Base-by-base conservation (phyloP, 1,140 invertebrate species). In the Vanessa tameamea region DNA sequence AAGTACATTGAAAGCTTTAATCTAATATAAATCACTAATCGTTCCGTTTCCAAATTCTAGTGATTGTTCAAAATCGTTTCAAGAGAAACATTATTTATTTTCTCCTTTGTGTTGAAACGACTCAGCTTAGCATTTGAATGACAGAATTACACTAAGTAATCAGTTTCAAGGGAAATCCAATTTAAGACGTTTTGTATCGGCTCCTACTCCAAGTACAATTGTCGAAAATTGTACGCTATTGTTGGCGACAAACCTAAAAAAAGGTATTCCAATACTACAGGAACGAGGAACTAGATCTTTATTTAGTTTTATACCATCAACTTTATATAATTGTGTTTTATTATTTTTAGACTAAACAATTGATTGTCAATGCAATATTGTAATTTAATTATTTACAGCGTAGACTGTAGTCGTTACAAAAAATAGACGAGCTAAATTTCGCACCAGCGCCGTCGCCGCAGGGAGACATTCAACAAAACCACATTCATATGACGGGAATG, bases 141-240 rank as follows among this genome's bases (percentile, higher is more conserved):
- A 57, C 37, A 57, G 37, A 59, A 69, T 69, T 69, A 69, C 66
- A 69, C 66, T 69, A 69, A 69, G 66, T 69, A 69, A 69, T 69
- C 65, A 67, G 65, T n/a, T 69, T 48, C 50, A 71, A 78, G 77
- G 75, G 65, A 76, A 79, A 81, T 81, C 76, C 79, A 83, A 85
- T 84, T 87, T 82, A 81, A 83, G 79, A 76, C 81, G 78, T 72
- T 73, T 83, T 75, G 81, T 79, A 82, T 81, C 72, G 75, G 77
- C 65, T 64, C 55, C 72, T 61, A 72, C 68, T 69, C 55, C 47
- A 53, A 67, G 47, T 57, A 81, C 82, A 82, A 86, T 87, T 81
- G 82, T 81, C 79, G 83, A 78, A 82, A 87, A 87, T 87, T 85
- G 82, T 82, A 78, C 73, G 63, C 69, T 73, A 76, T 86, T 82